A percentile compares a stretch with the other conserved stretches of the same genome.
phyloP scores from a whole-genome alignment of 1,140 invertebrate species.

The Hermetia illucens region DNA sequence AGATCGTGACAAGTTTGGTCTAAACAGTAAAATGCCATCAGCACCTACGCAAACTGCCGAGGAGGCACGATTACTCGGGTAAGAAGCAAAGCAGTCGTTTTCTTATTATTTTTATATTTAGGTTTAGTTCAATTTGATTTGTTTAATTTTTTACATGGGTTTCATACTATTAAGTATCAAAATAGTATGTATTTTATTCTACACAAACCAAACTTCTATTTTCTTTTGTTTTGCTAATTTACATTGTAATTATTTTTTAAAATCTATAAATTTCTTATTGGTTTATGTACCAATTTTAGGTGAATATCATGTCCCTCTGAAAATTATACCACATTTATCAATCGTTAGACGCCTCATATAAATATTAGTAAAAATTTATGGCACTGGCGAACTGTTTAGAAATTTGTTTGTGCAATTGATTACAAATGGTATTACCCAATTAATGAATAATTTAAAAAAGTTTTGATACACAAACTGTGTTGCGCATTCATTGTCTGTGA shows the following conservation, averaged over 20 bases:
- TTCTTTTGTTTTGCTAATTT: too few relatives aligned
- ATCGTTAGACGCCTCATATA: too few relatives aligned
- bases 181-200: background rate
- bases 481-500: too few relatives aligned
- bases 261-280: constrained; percentile 3
- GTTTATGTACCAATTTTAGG: too few relatives aligned
- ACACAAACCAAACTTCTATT: background rate
- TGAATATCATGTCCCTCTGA: too few relatives aligned
- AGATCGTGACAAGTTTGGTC: constrained; percentile 31
- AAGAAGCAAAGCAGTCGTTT: constrained; percentile 10
- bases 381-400: too few relatives aligned
- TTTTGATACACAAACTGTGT: too few relatives aligned
- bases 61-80: constrained; percentile 32
- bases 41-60: constrained; percentile 32
- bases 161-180: background rate
- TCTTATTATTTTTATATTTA: background rate
- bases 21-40: constrained; percentile 31
- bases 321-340: too few relatives aligned
- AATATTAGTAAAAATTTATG: too few relatives aligned
- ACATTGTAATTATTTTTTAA: background rate
- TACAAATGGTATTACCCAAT: too few relatives aligned
- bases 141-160: background rate
- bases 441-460: too few relatives aligned
- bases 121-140: background rate
- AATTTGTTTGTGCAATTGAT: too few relatives aligned